These are phyloP conservation scores for Cinclus cinclus DNA, from an alignment of 2,113 vertebrate species.

Conservation along the genomic window DNA sequence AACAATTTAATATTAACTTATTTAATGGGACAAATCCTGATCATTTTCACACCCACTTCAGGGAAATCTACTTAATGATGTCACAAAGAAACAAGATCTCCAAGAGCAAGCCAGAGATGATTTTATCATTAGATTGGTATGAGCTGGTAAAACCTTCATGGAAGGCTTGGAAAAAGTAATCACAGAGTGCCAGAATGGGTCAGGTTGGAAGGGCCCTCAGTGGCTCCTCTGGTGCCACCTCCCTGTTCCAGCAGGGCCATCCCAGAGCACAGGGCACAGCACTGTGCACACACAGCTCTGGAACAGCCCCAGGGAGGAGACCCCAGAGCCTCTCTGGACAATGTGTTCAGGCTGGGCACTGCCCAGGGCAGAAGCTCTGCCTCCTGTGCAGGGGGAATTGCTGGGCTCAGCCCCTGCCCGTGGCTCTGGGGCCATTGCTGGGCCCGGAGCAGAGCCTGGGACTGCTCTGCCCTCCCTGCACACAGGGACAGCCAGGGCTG, in stretches of 20 bases:
- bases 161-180: neutral
- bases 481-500: neutral
- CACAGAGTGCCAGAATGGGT: accelerated
- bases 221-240: neutral
- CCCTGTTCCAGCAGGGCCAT: neutral
- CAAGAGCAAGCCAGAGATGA: neutral
- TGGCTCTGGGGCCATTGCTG: neutral
- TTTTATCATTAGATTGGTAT: neutral
- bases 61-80: neutral
- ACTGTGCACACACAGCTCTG: too few species aligned
- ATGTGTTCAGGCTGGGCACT: neutral
- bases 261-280: neutral
- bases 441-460: neutral
- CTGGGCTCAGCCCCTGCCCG: neutral
- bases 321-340: too few species aligned
- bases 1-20: neutral
- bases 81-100: neutral
- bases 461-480: too few species aligned
- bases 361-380: neutral
- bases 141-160: neutral
- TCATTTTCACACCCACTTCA: neutral
- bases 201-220: neutral
- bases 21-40: neutral
- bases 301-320: too few species aligned
- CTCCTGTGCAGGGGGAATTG: neutral